These are phyloP conservation scores for Girardinus metallicus DNA, from an alignment of 2,797 vertebrate species.

Conservation along the genomic window DNA sequence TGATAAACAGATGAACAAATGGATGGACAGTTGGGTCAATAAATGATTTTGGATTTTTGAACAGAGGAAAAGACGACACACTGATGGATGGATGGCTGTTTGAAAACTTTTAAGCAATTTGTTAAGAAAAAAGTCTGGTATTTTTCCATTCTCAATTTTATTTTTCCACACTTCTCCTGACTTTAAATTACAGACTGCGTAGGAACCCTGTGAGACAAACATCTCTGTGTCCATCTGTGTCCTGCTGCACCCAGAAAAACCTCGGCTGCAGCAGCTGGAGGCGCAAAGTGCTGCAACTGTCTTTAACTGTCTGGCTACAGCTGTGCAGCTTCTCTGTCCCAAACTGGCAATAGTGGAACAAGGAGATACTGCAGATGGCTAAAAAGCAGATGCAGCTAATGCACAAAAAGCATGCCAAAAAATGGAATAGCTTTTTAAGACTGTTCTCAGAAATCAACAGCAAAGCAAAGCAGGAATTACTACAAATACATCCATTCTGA, in stretches of 20 bases:
- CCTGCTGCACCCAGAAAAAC: conserved; percentile 52
- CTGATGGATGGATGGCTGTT: neutral
- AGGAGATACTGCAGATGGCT: conserved; percentile 74
- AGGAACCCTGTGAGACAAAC: conserved; percentile 62
- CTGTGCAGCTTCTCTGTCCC: conserved; percentile 73
- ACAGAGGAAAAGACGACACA: neutral
- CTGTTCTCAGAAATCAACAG: conserved; percentile 35
- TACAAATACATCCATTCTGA: conserved; percentile 48
- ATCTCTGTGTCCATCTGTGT: conserved; percentile 55
- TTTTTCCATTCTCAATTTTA: neutral
- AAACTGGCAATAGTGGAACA: conserved; percentile 77
- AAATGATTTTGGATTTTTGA: neutral
- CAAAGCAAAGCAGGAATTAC: conserved; percentile 45
- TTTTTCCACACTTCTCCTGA: neutral
- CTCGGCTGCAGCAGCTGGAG: conserved; percentile 61
- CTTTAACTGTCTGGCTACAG: conserved; percentile 48
- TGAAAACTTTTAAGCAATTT: neutral
- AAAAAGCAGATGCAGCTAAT: conserved; percentile 63
- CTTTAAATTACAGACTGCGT: neutral
- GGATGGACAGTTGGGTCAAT: neutral
- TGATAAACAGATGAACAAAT: neutral
- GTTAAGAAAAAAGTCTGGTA: neutral
- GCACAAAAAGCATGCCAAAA: conserved; percentile 58
- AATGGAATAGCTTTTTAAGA: conserved; percentile 41
- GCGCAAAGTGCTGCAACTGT: conserved; percentile 20